A percentile compares a stretch with the other conserved stretches of the same genome.
Conservation (phyloP, 2,113 vertebrate species). For the Regulus satrapa region DNA sequence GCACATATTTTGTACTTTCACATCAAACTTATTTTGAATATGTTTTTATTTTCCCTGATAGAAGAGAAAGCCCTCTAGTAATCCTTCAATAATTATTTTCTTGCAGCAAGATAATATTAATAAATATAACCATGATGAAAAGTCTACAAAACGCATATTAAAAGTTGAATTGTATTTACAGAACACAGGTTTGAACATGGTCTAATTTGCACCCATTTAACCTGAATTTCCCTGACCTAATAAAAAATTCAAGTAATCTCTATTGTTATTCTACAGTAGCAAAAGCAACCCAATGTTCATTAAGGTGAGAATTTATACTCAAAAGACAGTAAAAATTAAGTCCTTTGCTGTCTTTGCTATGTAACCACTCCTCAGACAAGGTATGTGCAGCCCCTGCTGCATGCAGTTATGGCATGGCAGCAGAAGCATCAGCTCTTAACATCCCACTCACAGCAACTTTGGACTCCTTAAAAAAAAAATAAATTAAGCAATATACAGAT, state of each 20-base stretch:
- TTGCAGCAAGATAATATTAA: background rate
- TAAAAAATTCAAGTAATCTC: background rate
- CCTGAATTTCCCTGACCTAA: background rate
- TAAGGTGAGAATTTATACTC: background rate
- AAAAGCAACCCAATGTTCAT: background rate
- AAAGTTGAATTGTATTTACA: background rate
- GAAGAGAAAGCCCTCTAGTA: background rate
- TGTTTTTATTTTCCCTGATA: background rate
- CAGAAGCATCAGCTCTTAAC: background rate
- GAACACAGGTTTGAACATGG: background rate
- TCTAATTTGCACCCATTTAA: background rate
- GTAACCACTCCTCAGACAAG: background rate
- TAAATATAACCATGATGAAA: background rate
- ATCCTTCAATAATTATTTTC: background rate
- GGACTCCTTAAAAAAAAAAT: background rate
- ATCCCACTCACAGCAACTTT: background rate
- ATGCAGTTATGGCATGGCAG: background rate
- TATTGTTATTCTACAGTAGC: background rate
- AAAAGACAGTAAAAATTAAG: background rate
- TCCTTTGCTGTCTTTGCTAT: background rate
- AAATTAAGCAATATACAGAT: background rate
- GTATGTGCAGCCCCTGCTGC: background rate
- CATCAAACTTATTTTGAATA: background rate
- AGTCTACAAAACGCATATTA: background rate
- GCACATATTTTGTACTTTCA: background rate